Conservation (phyloP, 92 coral and sea anemone genomes). For the Meandrina meandrites region DNA sequence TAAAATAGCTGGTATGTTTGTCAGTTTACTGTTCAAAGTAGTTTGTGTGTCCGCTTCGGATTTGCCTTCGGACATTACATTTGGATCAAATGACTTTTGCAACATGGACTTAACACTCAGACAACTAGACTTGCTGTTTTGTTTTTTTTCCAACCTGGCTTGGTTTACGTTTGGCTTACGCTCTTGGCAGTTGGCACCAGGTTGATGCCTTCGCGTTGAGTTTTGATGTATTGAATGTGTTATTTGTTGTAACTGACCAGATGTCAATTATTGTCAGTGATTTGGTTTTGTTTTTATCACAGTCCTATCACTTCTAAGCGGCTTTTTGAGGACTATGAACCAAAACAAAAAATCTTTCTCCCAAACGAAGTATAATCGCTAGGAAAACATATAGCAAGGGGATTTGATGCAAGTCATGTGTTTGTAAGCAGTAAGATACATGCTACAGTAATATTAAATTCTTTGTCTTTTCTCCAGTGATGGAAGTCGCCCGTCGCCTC, state of each 20-base stretch:
- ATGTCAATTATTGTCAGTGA: too few species aligned
- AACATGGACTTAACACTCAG: neutral
- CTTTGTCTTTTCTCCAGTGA: constrained; percentile 56
- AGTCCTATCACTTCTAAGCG: too few species aligned
- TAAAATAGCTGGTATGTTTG: constrained; percentile 75
- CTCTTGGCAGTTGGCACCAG: too few species aligned
- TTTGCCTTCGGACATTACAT: neutral
- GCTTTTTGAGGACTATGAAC: too few species aligned
- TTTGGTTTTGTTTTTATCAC: too few species aligned
- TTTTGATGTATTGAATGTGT: too few species aligned
- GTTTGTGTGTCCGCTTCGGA: neutral
- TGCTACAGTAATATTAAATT: neutral
- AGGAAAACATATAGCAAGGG: too few species aligned
- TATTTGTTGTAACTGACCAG: too few species aligned
- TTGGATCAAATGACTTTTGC: neutral
- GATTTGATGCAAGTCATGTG: neutral
- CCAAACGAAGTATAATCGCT: too few species aligned
- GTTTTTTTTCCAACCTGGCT: neutral
- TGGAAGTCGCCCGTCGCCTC: constrained; percentile 85
- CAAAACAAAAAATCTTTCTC: too few species aligned
- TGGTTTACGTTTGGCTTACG: neutral
- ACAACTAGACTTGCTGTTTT: neutral
- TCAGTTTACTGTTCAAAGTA: neutral
- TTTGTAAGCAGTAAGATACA: neutral
- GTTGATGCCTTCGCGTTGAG: too few species aligned